Conservation (phyloP, 2,888 invertebrate species). For the Watsonalla cultraria region DNA sequence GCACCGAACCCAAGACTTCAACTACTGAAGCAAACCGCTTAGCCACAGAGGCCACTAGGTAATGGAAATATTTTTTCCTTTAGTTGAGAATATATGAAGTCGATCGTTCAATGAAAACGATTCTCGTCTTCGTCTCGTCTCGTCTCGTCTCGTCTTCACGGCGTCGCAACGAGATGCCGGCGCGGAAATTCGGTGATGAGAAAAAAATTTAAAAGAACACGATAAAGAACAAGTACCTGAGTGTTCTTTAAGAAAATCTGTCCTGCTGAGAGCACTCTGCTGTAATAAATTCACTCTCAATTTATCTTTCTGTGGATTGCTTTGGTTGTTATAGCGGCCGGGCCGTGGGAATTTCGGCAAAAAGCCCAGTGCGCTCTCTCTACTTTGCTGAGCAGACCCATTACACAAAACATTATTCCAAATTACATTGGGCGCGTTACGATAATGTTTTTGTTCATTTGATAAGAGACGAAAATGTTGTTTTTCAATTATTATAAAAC, state of each 20-base stretch:
- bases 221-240: slow-evolving; percentile 53
- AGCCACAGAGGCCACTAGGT: too few relatives aligned
- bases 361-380: slow-evolving; percentile 49
- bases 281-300: slow-evolving; percentile 64
- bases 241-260: slow-evolving; percentile 57
- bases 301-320: slow-evolving; percentile 69
- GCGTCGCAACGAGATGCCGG: slow-evolving; percentile 7
- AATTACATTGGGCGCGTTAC: slow-evolving; percentile 63
- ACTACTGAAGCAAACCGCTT: too few relatives aligned
- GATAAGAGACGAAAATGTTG: slow-evolving; percentile 51
- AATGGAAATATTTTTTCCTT: too few relatives aligned
- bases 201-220: slow-evolving; percentile 44
- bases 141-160: too few relatives aligned
- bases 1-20: too few relatives aligned
- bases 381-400: slow-evolving; percentile 54
- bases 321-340: slow-evolving; percentile 47
- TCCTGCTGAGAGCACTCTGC: slow-evolving; percentile 65
- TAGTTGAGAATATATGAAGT: not conserved
- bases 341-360: slow-evolving; percentile 50
- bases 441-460: slow-evolving; percentile 62
- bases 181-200: slow-evolving; percentile 22
- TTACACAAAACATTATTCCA: slow-evolving; percentile 69
- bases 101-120: not conserved
- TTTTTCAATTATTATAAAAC: slow-evolving; percentile 42
- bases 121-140: not conserved